These are phyloP conservation scores for Zophobas morio DNA, from an alignment of 1,140 invertebrate species.

Conservation along the genomic window DNA sequence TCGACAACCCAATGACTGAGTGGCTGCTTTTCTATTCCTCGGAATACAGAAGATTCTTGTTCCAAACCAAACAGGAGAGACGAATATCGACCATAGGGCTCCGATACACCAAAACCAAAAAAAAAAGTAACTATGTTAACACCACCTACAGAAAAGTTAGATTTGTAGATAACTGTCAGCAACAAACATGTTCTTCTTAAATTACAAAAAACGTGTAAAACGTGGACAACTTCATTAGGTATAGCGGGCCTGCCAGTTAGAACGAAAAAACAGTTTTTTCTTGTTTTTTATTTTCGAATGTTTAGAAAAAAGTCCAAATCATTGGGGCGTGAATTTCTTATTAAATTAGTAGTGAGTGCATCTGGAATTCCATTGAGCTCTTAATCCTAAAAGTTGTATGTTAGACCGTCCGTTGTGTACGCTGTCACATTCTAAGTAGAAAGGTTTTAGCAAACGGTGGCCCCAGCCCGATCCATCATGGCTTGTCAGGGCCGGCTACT, in stretches of 20 bases:
- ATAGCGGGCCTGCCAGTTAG: too few species aligned
- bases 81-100: not conserved
- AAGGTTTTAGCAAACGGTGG: slow-evolving; percentile 64
- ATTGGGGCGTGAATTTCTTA: slow-evolving; percentile 20
- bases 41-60: slow-evolving; percentile 37
- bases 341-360: slow-evolving; percentile 44
- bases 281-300: too few species aligned
- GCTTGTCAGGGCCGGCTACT: slow-evolving; percentile 66
- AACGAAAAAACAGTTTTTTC: too few species aligned
- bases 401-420: slow-evolving; percentile 36
- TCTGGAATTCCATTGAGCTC: slow-evolving; percentile 45
- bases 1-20: slow-evolving; percentile 67
- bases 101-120: not conserved
- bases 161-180: too few species aligned
- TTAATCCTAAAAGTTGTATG: slow-evolving; percentile 47
- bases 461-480: slow-evolving; percentile 65
- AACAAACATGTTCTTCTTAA: too few species aligned
- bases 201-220: too few species aligned
- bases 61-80: not conserved
- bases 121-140: not conserved
- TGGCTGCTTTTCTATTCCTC: slow-evolving; percentile 58
- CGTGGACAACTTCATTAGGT: too few species aligned
- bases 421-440: slow-evolving; percentile 61
- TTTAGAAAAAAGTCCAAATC: not conserved
- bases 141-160: not conserved